These are phyloP conservation scores for Xylocampa areola DNA, from an alignment of 2,888 invertebrate genomes.

Conservation along the genomic window DNA sequence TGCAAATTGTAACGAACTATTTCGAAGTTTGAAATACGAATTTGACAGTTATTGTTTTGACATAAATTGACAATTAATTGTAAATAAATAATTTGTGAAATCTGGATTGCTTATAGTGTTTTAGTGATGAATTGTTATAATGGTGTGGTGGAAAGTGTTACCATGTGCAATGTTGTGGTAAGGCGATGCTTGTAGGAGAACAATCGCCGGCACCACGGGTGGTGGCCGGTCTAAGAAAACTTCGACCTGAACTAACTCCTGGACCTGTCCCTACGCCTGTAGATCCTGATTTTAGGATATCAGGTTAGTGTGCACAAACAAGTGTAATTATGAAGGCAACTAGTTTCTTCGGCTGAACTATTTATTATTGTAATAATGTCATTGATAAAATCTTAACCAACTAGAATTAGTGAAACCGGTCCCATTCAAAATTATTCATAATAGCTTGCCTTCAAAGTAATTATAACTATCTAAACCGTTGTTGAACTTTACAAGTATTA, in stretches of 20 bases:
- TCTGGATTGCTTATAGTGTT: constrained; percentile 53
- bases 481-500: constrained; percentile 33
- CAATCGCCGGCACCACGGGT: constrained; percentile 88
- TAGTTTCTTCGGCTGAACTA: constrained; percentile 1
- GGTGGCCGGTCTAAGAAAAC: constrained; percentile 87
- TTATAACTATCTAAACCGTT: constrained; percentile 7
- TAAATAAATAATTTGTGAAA: constrained; percentile 48
- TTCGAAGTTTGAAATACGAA: constrained; percentile 81
- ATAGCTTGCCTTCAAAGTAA: not conserved
- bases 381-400: constrained; percentile 19
- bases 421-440: constrained; percentile 19
- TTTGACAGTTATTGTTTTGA: constrained; percentile 74
- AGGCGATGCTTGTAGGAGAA: constrained; percentile 87
- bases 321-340: not conserved
- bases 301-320: constrained; percentile 72
- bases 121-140: constrained; percentile 64
- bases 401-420: constrained; percentile 16
- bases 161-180: constrained; percentile 79
- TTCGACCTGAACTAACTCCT: constrained; percentile 85
- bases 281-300: constrained; percentile 85
- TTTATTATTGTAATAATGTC: constrained; percentile 11
- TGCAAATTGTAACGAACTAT: constrained; percentile 82
- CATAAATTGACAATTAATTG: constrained; percentile 35
- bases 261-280: constrained; percentile 82
- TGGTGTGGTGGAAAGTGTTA: constrained; percentile 75